Conservation (phyloP, 2,113 vertebrate genomes). For the Lophotis ruficrista region DNA sequence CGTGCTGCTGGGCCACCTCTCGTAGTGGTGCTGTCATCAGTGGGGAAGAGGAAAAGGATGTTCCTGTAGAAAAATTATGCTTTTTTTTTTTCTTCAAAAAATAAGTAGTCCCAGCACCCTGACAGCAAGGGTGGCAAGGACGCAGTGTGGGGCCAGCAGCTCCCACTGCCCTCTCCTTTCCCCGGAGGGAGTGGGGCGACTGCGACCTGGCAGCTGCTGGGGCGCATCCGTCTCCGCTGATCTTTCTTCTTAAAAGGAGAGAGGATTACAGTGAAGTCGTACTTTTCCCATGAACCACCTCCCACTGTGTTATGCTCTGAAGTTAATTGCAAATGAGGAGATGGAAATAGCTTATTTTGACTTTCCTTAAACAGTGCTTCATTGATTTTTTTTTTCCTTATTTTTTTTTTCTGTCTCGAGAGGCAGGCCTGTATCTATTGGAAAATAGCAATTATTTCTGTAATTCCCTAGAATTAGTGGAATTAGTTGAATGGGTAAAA, state of each 20-base stretch:
- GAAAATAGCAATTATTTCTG: constrained; percentile 72
- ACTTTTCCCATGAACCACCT: constrained; percentile 60
- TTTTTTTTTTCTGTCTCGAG: constrained; percentile 22
- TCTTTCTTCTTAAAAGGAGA: neutral
- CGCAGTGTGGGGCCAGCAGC: neutral
- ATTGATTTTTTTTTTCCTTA: neutral
- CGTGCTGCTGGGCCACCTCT: neutral
- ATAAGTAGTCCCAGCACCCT: neutral
- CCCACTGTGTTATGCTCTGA: constrained; percentile 60
- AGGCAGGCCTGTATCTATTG: constrained; percentile 60
- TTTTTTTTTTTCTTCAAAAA: neutral
- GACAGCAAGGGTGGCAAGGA: neutral
- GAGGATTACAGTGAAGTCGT: neutral
- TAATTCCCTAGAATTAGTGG: constrained; percentile 69
- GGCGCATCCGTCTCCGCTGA: neutral
- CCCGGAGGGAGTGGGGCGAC: fast-evolving
- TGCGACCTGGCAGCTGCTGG: neutral
- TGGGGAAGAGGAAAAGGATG: neutral
- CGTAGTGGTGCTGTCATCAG: neutral
- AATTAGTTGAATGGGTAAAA: constrained; percentile 63
- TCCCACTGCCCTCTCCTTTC: neutral
- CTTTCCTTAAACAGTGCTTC: constrained; percentile 61
- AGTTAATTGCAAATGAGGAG: constrained; percentile 71
- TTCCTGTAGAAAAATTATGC: neutral
- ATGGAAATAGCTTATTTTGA: constrained; percentile 74